Evolutionary conservation across 2,888 invertebrate species (phyloP).

Genomic region (Thereva nobilitata): DNA sequence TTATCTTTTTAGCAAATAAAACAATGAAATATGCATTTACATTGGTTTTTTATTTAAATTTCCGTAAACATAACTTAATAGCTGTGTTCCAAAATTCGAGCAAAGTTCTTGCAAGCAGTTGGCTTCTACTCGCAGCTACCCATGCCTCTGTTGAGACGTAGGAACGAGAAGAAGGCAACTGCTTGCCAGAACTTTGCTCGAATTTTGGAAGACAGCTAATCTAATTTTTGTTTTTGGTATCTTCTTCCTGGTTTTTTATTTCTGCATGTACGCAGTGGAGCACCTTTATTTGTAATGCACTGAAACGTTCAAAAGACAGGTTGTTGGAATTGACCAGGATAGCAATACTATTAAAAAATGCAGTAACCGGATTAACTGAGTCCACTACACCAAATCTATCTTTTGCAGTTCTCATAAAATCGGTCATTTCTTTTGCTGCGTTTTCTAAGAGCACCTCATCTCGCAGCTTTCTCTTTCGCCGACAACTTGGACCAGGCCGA

Average conservation of each 20-base stretch:
- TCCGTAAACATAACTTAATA: too few relatives aligned
- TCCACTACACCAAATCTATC: background rate
- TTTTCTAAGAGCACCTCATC: background rate
- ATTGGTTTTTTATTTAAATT: too few relatives aligned
- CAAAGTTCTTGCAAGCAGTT: too few relatives aligned
- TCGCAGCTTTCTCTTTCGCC: background rate
- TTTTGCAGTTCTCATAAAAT: constrained; percentile 2
- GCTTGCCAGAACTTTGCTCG: too few relatives aligned
- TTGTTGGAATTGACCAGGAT: constrained; percentile 1
- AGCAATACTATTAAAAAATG: constrained; percentile 14
- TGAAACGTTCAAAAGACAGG: constrained; percentile 6
- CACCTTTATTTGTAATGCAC: constrained; percentile 3
- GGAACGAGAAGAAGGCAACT: too few relatives aligned
- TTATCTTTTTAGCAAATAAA: constrained; percentile 4
- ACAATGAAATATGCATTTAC: too few relatives aligned
- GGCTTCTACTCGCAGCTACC: too few relatives aligned
- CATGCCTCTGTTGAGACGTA: too few relatives aligned
- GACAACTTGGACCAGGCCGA: background rate
- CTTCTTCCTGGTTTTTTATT: constrained; percentile 10
- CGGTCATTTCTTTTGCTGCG: background rate
- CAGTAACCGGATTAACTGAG: constrained; percentile 1
- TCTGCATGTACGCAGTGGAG: background rate
- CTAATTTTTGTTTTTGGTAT: background rate
- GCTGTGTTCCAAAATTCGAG: too few relatives aligned
- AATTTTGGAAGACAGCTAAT: too few relatives aligned